phyloP scores from a whole-genome alignment of 2,113 vertebrate genomes.

The Struthidea cinerea region DNA sequence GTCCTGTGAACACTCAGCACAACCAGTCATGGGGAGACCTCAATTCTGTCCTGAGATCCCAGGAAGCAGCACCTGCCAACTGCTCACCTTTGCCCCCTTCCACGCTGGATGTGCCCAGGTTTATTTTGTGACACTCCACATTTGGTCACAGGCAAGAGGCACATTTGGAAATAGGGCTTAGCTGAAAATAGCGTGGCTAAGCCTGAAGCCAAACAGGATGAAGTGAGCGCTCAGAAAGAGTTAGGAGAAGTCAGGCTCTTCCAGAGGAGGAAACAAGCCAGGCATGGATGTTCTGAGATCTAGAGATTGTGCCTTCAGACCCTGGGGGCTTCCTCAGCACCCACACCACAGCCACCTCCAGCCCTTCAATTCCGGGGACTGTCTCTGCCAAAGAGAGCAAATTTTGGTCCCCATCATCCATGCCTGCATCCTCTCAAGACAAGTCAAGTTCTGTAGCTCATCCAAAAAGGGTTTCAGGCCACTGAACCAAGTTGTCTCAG shows the following conservation, averaged over 20 bases:
- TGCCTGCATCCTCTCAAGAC: neutral
- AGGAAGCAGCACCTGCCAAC: neutral
- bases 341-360: neutral
- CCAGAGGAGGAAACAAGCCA: neutral
- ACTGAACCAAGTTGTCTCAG: neutral
- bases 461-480: neutral
- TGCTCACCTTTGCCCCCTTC: neutral
- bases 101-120: fast-evolving
- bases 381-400: fast-evolving
- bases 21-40: neutral
- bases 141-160: neutral
- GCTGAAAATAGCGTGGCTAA: neutral
- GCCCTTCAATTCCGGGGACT: neutral
- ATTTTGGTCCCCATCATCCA: neutral
- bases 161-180: neutral
- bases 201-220: neutral
- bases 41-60: neutral
- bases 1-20: no score
- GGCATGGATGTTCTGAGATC: neutral
- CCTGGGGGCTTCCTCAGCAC: neutral
- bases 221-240: neutral
- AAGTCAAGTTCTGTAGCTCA: neutral
- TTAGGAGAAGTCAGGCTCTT: neutral
- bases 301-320: neutral
- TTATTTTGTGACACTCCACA: neutral